Conservation (phyloP, 2,113 vertebrate species). For the Chunga burmeisteri region DNA sequence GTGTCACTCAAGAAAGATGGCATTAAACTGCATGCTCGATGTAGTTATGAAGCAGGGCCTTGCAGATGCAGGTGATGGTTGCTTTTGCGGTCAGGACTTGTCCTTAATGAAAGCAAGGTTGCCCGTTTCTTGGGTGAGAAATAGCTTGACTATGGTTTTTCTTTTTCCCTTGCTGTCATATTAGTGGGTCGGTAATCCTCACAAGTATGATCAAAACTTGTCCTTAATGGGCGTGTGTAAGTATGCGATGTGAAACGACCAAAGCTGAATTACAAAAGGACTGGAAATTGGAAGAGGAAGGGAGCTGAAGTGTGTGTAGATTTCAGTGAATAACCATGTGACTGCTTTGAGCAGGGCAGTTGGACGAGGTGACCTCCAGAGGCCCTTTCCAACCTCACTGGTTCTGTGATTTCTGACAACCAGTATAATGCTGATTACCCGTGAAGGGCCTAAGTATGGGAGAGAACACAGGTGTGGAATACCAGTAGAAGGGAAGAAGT, state of each 20-base stretch:
- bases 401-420: neutral
- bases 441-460: neutral
- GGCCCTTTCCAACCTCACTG: neutral
- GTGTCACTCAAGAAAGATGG: neutral
- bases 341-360: neutral
- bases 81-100: neutral
- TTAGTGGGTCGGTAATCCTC: neutral
- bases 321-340: neutral
- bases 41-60: neutral
- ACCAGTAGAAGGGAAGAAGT: neutral
- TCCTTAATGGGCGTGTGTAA: neutral
- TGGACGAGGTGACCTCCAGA: neutral
- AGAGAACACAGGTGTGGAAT: neutral
- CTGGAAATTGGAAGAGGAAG: neutral
- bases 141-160: neutral
- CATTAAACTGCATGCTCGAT: neutral
- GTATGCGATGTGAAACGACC: neutral
- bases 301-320: neutral
- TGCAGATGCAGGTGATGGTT: neutral
- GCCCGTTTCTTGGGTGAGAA: neutral
- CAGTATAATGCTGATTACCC: neutral
- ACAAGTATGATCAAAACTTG: neutral
- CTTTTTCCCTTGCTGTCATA: neutral
- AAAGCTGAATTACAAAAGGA: neutral
- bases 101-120: neutral